Evolutionary conservation across 1,140 invertebrate genomes (phyloP).

Genomic region (Heliconius melpomene): DNA sequence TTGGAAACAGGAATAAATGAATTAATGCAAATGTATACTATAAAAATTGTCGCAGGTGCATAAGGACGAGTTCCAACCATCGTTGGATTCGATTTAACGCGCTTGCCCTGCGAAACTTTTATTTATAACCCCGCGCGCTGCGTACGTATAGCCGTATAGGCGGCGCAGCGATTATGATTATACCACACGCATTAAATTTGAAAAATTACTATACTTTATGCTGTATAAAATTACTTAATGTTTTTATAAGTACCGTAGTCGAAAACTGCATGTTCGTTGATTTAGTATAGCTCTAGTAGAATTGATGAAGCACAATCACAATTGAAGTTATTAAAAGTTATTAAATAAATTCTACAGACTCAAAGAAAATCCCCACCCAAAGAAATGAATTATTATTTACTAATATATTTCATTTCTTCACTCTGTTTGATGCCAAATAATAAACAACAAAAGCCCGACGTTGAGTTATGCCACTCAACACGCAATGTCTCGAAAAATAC

Average conservation of each 20-base stretch:
- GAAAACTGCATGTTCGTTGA: neutral
- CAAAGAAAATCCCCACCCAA: too few relatives aligned
- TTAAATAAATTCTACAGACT: too few relatives aligned
- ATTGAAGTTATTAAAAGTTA: too few relatives aligned
- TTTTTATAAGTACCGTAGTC: neutral
- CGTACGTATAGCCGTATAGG: conserved; percentile 27
- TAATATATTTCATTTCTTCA: too few relatives aligned
- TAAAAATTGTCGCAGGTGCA: conserved; percentile 81
- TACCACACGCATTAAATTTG: conserved; percentile 36
- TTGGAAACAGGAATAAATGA: conserved; percentile 79
- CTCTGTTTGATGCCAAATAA: too few relatives aligned
- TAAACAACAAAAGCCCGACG: too few relatives aligned
- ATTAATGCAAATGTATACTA: conserved; percentile 81
- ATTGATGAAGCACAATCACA: too few relatives aligned
- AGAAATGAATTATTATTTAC: too few relatives aligned
- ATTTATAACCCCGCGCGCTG: conserved; percentile 65
- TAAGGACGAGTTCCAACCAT: conserved; percentile 72
- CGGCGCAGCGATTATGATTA: conserved; percentile 41
- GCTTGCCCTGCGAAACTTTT: conserved; percentile 72
- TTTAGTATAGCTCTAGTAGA: neutral
- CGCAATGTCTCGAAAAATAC: too few relatives aligned
- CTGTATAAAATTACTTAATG: conserved; percentile 14
- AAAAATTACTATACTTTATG: conserved; percentile 16
- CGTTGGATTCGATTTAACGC: conserved; percentile 75
- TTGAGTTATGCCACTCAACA: too few relatives aligned